A percentile compares a stretch with the other conserved stretches of the same genome.
These are phyloP conservation scores for Amorpha juglandis DNA, from an alignment of 2,888 invertebrate genomes.

Conservation along the genomic window DNA sequence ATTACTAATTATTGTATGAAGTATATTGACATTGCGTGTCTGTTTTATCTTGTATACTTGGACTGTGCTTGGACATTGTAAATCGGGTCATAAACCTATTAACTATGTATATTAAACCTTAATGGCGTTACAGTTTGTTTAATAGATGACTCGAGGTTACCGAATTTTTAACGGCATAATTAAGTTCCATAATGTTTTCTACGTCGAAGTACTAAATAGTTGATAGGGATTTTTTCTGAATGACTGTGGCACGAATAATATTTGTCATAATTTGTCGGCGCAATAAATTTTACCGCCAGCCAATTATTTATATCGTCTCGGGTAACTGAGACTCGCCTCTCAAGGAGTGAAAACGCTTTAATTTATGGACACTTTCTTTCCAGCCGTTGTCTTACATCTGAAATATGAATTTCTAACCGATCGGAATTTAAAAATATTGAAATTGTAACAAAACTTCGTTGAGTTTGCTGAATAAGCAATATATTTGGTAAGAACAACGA, in stretches of 20 bases:
- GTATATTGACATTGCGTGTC: no score
- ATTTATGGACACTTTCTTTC: constrained; percentile 71
- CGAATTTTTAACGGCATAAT: background rate
- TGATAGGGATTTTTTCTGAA: constrained; percentile 48
- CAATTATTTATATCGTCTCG: constrained; percentile 76
- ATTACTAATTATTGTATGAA: no score
- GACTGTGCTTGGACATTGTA: no score
- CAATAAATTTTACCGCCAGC: constrained; percentile 70
- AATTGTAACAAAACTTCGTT: constrained; percentile 8
- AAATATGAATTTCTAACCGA: constrained; percentile 44
- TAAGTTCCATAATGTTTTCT: constrained; percentile 1
- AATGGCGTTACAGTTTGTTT: background rate
- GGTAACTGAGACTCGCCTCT: constrained; percentile 68
- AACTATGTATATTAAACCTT: background rate
- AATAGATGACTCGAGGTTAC: background rate
- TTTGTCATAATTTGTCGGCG: constrained; percentile 72
- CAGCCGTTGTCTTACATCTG: constrained; percentile 40
- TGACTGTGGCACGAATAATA: constrained; percentile 46
- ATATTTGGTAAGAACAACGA: background rate
- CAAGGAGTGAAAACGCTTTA: constrained; percentile 63
- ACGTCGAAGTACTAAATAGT: constrained; percentile 18
- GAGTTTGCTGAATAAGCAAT: background rate
- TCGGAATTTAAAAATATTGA: constrained; percentile 34
- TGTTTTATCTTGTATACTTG: no score
- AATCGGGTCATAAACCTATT: no score